phyloP scores from a whole-genome alignment of 1,140 invertebrate genomes.

The Parasteatoda tepidariorum region DNA sequence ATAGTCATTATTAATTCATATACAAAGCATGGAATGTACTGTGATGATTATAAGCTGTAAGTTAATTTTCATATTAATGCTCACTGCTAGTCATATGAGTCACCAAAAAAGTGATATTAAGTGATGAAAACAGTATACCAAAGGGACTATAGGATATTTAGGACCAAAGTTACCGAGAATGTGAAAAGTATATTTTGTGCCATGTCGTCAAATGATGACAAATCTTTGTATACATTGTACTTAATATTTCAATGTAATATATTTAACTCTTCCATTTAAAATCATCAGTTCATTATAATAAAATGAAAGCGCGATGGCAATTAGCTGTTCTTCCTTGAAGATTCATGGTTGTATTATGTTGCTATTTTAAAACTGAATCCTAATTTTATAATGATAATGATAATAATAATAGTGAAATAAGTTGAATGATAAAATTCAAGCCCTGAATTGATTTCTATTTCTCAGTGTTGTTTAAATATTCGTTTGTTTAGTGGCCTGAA shows the following conservation, averaged over 20 bases:
- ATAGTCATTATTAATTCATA: neutral
- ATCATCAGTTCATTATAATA: neutral
- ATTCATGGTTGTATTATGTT: neutral
- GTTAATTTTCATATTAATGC: neutral
- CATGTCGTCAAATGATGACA: neutral
- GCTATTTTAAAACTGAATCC: neutral
- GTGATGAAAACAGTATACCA: slow-evolving; percentile 35
- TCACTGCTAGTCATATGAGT: slow-evolving; percentile 1
- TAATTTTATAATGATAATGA: neutral
- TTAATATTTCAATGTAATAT: slow-evolving; percentile 47
- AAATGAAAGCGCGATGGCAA: no score
- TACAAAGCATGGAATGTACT: neutral
- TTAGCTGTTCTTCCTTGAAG: no score
- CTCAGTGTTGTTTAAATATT: no score
- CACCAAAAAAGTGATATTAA: neutral
- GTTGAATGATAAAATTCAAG: neutral
- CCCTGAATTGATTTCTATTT: no score
- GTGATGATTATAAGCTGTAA: neutral
- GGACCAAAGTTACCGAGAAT: slow-evolving; percentile 42
- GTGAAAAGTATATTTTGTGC: slow-evolving; percentile 31
- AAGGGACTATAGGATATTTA: slow-evolving; percentile 8
- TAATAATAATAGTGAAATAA: neutral
- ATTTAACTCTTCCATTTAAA: neutral
- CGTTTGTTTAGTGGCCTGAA: no score
- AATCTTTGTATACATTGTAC: slow-evolving; percentile 16